Conservation (phyloP, 2,113 vertebrate genomes). For the Phocoena sinus region DNA sequence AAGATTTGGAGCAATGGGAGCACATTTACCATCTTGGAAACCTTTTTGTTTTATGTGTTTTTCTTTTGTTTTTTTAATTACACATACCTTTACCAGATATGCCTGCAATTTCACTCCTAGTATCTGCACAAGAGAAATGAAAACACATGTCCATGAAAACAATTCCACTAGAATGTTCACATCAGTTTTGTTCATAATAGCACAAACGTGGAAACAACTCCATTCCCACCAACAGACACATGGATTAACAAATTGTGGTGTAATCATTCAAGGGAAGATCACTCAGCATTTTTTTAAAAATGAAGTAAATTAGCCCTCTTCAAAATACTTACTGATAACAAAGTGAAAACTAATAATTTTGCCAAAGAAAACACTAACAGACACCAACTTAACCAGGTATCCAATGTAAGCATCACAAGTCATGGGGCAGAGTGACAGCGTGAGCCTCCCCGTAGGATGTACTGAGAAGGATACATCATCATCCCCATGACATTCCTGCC, state of each 20-base stretch:
- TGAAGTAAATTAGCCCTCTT: not conserved
- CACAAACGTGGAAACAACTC: not conserved
- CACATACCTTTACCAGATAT: not conserved
- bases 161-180: not conserved
- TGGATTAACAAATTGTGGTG: not conserved
- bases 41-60: not conserved
- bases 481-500: not conserved
- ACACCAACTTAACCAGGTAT: not conserved
- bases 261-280: not conserved
- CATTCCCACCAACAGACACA: not conserved
- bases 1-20: not conserved
- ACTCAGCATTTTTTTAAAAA: not conserved
- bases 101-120: not conserved
- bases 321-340: not conserved
- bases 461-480: not conserved
- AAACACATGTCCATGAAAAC: not conserved
- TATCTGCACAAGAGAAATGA: not conserved
- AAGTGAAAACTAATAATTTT: not conserved
- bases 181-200: not conserved
- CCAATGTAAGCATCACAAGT: not conserved
- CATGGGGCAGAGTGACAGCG: not conserved
- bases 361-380: not conserved
- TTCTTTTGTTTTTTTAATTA: not conserved
- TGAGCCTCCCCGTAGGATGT: not conserved
- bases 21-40: not conserved